These are phyloP conservation scores for Luscinia luscinia DNA, from an alignment of 2,797 vertebrate species.

Conservation along the genomic window DNA sequence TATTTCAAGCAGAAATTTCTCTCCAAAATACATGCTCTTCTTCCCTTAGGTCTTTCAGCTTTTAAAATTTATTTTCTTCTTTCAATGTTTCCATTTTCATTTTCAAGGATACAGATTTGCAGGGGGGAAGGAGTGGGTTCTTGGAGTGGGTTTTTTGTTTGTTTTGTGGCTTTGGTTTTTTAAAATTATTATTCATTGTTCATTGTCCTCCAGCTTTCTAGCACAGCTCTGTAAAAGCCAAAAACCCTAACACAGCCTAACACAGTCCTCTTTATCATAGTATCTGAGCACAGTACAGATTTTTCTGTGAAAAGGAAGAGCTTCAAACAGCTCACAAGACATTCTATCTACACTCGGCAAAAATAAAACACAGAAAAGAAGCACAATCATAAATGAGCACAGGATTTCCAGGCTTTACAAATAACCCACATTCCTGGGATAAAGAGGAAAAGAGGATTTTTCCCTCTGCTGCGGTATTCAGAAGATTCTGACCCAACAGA, in stretches of 20 bases:
- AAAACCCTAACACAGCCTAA: not conserved
- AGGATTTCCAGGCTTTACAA: not conserved
- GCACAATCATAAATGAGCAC: not conserved
- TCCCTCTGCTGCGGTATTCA: not conserved
- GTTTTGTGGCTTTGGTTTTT: not conserved
- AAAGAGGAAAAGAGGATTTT: not conserved
- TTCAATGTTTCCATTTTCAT: not conserved
- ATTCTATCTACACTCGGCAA: not conserved
- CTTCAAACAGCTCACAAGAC: not conserved
- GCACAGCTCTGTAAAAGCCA: not conserved
- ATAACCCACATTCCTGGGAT: not conserved
- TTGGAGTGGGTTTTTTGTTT: not conserved
- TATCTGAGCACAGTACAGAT: not conserved
- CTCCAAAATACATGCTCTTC: fast-evolving
- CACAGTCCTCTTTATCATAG: not conserved
- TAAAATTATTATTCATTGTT: not conserved
- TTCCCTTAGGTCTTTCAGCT: not conserved
- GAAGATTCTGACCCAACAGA: not conserved
- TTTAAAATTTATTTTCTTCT: not conserved
- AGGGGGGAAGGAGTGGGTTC: not conserved
- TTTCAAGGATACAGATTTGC: not conserved
- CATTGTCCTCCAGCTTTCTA: not conserved
- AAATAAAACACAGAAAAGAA: not conserved
- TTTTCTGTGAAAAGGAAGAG: not conserved
- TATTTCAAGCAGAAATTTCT: not conserved